Conservation (phyloP, 2,113 vertebrate species). For the Sus scrofa region DNA sequence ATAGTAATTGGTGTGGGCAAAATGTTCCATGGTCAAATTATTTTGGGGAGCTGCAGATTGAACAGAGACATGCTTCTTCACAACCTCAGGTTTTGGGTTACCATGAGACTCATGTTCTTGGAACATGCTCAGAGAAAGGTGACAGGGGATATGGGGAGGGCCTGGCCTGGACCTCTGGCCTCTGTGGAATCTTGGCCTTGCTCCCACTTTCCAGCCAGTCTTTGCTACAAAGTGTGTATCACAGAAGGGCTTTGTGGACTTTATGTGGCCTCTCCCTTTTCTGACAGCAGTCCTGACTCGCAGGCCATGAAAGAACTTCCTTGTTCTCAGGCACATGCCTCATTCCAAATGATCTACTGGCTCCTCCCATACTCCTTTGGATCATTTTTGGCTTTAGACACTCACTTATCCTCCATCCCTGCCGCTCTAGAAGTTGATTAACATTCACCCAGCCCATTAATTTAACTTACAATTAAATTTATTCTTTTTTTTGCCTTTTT, state of each 20-base stretch:
- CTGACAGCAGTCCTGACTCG: constrained; percentile 14
- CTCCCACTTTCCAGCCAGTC: constrained; percentile 58
- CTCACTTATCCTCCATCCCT: background rate
- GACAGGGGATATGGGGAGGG: background rate
- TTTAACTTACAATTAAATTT: too few relatives aligned
- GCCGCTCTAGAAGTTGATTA: background rate
- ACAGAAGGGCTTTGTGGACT: constrained; percentile 68
- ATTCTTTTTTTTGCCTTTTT: too few relatives aligned
- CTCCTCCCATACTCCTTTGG: background rate
- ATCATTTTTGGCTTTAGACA: constrained; percentile 1
- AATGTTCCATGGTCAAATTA: background rate
- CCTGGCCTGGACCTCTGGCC: background rate
- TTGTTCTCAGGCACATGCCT: constrained; percentile 61
- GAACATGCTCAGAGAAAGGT: constrained; percentile 19
- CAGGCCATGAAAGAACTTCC: constrained; percentile 57
- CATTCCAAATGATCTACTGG: background rate
- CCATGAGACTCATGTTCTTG: background rate
- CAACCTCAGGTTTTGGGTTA: background rate
- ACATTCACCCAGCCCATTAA: background rate
- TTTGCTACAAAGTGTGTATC: constrained; percentile 36
- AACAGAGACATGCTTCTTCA: background rate
- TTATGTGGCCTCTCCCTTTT: constrained; percentile 25
- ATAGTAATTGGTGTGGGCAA: background rate
- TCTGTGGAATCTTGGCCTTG: constrained; percentile 52
- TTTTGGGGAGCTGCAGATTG: background rate